These are phyloP conservation scores for Muscidifurax raptorellus DNA, from an alignment of 1,140 invertebrate species.

Conservation along the genomic window DNA sequence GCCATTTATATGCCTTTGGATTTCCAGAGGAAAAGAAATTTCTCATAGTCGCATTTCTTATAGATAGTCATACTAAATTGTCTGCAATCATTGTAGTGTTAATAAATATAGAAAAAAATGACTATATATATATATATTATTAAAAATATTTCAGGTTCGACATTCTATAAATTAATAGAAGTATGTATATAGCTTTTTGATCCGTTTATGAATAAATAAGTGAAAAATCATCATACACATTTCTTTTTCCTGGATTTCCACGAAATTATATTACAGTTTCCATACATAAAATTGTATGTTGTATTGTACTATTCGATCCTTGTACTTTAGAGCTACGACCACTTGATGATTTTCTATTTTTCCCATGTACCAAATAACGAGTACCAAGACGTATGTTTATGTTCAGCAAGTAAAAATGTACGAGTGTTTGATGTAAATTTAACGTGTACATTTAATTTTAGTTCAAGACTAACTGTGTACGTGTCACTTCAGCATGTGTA, in stretches of 20 bases:
- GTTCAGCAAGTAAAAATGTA: neutral
- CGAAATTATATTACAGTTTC: constrained; percentile 8
- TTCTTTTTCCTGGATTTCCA: constrained; percentile 14
- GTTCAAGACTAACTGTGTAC: constrained; percentile 29
- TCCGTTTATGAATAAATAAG: neutral
- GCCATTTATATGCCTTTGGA: constrained; percentile 17
- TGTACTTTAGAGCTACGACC: neutral
- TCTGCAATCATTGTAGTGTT: constrained; percentile 17
- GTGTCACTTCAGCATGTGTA: constrained; percentile 24
- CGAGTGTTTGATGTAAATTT: neutral
- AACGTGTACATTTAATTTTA: constrained; percentile 42
- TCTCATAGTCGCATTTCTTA: constrained; percentile 47
- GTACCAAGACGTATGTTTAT: neutral
- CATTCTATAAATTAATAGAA: neutral
- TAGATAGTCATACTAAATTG: constrained; percentile 18
- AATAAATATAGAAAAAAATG: constrained; percentile 1
- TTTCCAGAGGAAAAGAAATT: constrained; percentile 38
- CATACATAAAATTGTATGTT: neutral
- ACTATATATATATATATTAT: neutral
- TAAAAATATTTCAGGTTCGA: constrained; percentile 18
- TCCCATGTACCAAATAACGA: constrained; percentile 1
- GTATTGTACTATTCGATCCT: constrained; percentile 24
- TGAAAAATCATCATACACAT: constrained; percentile 6
- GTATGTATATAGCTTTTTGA: constrained; percentile 15
- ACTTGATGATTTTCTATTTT: neutral